phyloP scores from a whole-genome alignment of 2,113 vertebrate species.

The Aleadryas rufinucha region DNA sequence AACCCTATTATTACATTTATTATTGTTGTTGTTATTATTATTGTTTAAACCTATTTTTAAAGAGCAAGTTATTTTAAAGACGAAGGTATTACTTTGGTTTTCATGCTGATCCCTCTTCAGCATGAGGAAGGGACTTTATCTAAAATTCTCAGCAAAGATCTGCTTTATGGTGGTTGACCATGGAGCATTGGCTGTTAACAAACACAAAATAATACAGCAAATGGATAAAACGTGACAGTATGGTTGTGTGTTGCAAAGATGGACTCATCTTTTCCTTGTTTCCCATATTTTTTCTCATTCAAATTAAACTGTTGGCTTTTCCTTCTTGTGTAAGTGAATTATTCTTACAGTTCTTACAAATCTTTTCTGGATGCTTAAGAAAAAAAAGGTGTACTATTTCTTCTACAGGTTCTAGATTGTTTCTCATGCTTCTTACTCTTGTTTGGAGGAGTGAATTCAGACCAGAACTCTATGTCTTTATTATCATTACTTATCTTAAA shows the following conservation, averaged over 20 bases:
- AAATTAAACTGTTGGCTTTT: background rate
- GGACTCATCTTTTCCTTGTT: background rate
- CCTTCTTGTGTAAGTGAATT: background rate
- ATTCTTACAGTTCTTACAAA: background rate
- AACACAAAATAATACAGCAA: background rate
- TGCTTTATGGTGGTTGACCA: background rate
- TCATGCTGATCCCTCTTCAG: background rate
- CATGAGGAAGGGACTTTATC: background rate
- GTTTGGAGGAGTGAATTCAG: background rate
- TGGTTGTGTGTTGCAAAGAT: background rate
- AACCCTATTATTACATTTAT: background rate
- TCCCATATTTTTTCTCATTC: background rate
- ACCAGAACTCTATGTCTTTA: background rate
- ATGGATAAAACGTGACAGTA: background rate
- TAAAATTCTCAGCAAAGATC: background rate
- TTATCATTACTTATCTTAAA: background rate
- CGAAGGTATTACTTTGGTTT: background rate
- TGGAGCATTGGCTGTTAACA: background rate
- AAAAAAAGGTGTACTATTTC: background rate
- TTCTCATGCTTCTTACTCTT: background rate
- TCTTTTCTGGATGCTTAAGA: background rate
- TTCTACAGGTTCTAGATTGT: background rate
- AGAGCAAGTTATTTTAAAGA: background rate
- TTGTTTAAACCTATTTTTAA: background rate
- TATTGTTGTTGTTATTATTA: background rate